Evolutionary conservation across 2,113 vertebrate species (phyloP).

Genomic region (Helogale parvula): DNA sequence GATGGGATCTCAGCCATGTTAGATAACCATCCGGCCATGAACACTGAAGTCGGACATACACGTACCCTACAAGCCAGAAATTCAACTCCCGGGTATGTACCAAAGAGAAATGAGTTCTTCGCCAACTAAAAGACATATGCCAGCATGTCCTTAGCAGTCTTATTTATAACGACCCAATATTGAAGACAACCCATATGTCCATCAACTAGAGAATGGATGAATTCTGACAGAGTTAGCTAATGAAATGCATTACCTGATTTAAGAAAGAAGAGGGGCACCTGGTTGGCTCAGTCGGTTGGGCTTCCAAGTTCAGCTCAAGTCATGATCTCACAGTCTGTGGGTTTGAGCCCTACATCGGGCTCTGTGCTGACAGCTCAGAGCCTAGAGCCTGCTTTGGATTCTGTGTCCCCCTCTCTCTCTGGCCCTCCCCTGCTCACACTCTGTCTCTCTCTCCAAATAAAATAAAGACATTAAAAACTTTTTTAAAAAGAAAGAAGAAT

Average conservation of each 20-base stretch:
- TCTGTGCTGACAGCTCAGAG: no score
- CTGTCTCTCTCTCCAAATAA: no score
- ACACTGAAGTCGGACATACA: not conserved
- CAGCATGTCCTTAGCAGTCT: not conserved
- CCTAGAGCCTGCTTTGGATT: no score
- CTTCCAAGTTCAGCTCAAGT: no score
- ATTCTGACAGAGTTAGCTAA: not conserved
- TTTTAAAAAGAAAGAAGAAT: not conserved
- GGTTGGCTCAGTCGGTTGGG: no score
- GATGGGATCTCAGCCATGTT: not conserved
- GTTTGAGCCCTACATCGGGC: no score
- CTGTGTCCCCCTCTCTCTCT: no score
- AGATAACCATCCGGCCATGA: not conserved
- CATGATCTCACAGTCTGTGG: no score
- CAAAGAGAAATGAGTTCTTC: not conserved
- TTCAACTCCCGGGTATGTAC: not conserved
- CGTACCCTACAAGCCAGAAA: not conserved
- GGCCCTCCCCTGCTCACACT: no score
- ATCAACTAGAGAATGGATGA: not conserved
- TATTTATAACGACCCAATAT: not conserved
- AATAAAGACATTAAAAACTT: no score
- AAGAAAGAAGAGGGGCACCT: no score
- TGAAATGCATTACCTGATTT: not conserved
- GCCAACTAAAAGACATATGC: not conserved
- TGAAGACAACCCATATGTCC: not conserved